These are phyloP conservation scores for Rhadina sibilatrix DNA, from an alignment of 2,113 vertebrate species.

Conservation along the genomic window DNA sequence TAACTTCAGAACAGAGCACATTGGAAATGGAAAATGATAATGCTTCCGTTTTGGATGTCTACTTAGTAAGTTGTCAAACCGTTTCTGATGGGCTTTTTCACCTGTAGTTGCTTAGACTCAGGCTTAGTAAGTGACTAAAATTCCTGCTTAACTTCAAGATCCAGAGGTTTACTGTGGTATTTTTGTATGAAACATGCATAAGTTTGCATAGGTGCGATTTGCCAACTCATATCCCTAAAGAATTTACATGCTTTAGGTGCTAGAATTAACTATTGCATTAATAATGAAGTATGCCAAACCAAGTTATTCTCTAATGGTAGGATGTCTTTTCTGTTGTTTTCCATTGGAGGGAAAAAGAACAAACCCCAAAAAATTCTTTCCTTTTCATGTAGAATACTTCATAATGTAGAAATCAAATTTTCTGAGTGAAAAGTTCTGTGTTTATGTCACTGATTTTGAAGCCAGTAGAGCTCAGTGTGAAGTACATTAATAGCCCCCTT, in stretches of 20 bases:
- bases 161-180: background rate
- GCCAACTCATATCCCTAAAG: background rate
- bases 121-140: background rate
- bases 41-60: conserved; percentile 89
- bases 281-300: background rate
- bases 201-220: background rate
- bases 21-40: conserved; percentile 88
- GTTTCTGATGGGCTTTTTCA: background rate
- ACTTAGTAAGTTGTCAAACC: conserved; percentile 82
- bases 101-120: background rate
- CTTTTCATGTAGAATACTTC: background rate
- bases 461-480: background rate
- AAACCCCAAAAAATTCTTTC: background rate
- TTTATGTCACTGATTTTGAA: background rate
- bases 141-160: background rate
- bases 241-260: background rate
- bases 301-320: background rate
- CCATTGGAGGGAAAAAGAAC: background rate
- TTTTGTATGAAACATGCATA: background rate
- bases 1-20: conserved; percentile 89
- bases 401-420: background rate
- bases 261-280: background rate
- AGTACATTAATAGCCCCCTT: background rate
- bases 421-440: background rate
- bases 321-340: background rate